Conservation (phyloP, 2,888 invertebrate genomes). For the Tachystola acroxantha region DNA sequence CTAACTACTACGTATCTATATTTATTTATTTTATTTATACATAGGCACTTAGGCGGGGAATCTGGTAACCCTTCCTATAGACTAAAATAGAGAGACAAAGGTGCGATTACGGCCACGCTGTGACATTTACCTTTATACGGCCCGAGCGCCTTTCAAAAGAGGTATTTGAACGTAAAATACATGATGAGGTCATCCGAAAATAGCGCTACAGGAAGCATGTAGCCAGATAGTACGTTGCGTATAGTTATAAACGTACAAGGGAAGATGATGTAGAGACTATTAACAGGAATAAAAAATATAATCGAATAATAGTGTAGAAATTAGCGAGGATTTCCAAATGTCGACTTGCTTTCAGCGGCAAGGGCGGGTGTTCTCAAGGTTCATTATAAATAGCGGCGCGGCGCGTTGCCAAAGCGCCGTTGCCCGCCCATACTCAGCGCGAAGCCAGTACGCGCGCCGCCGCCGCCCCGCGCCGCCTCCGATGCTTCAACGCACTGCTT, state of each 20-base stretch:
- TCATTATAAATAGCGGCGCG: constrained; percentile 69
- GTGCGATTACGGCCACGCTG: constrained; percentile 29
- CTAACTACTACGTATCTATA: too few relatives aligned
- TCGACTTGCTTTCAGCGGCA: constrained; percentile 51
- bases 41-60: too few relatives aligned
- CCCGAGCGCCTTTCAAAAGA: constrained; percentile 41
- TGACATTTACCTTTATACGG: constrained; percentile 50
- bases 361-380: constrained; percentile 68
- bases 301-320: constrained; percentile 24
- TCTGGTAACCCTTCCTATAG: constrained; percentile 13
- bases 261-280: constrained; percentile 34
- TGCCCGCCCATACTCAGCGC: constrained; percentile 61
- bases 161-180: constrained; percentile 41
- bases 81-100: constrained; percentile 27
- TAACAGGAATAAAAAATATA: constrained; percentile 37
- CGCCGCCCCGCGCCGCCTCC: constrained; percentile 32
- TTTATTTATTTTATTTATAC: too few relatives aligned
- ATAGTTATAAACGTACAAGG: constrained; percentile 31
- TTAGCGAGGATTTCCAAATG: constrained; percentile 34
- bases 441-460: constrained; percentile 23
- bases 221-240: constrained; percentile 3
- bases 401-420: constrained; percentile 68
- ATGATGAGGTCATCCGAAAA: constrained; percentile 55
- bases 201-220: constrained; percentile 40
- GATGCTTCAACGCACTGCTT: constrained; percentile 13